Conservation (phyloP, 2,888 invertebrate species). For the Mesorhabditis belari region DNA sequence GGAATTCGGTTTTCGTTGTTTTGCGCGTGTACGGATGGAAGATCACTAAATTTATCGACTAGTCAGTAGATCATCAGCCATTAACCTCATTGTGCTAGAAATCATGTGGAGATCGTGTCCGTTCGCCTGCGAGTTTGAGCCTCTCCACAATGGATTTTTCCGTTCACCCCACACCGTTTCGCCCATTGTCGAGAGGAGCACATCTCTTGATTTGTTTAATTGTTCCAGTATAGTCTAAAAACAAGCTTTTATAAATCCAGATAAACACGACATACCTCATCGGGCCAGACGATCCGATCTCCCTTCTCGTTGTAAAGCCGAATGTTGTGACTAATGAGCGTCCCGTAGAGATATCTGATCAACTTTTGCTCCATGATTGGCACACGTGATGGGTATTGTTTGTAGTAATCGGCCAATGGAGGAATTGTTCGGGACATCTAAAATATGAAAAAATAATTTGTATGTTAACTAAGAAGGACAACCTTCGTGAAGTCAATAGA, state of each 20-base stretch:
- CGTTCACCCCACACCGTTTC: neutral
- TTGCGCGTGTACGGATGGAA: too few relatives aligned
- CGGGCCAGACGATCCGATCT: neutral
- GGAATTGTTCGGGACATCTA: neutral
- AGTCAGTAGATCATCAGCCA: neutral
- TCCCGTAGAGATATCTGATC: neutral
- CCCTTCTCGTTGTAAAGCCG: neutral
- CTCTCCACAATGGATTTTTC: neutral
- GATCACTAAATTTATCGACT: neutral
- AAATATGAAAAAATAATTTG: neutral
- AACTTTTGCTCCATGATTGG: neutral
- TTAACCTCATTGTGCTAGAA: neutral
- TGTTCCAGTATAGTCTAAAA: neutral
- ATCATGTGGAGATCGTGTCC: too few relatives aligned
- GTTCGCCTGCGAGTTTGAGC: neutral
- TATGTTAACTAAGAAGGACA: neutral
- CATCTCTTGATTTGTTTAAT: neutral
- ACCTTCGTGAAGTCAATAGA: neutral
- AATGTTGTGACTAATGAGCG: neutral
- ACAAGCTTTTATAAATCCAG: neutral
- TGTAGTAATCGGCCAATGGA: neutral
- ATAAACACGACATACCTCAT: neutral
- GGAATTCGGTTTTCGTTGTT: neutral
- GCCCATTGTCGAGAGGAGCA: neutral
- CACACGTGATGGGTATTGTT: neutral